Base-by-base conservation (phyloP, 2,888 invertebrate genomes). In the Pseudanteris insignis region DNA sequence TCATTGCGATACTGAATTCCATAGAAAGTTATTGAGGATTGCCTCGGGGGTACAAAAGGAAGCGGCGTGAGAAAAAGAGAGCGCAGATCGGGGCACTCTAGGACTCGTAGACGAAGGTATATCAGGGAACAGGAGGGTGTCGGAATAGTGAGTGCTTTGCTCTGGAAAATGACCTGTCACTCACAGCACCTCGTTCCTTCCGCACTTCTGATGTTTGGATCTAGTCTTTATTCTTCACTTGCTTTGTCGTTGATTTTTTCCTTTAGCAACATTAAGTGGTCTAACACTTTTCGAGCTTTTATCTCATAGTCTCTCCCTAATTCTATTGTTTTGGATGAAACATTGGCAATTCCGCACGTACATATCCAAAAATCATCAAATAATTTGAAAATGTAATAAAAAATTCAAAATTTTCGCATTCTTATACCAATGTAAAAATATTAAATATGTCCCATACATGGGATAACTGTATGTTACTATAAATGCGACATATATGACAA, bases 81-180 rank as follows among this genome's bases (percentile, higher is more conserved):
- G n/a, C n/a, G n/a, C n/a, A 37, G 58, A 61, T 63, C 41, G 57
- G 63, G 65, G 55, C 38, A 57, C 46, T 54, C 43, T 55, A 51
- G 58, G 46, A 30, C 47, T 50, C 32, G 34, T 40, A 44, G 37
- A 48, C 46, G 63, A 54, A 30, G 47, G 48, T 47, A 44, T 43
- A 6, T 44, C 37, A 32, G 44, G 29, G 58, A 44, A 50, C 53
- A 43, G 48, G 37, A 44, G 63, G 44, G 61, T 51, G 59, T 61
- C 61, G 64, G 68, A 61, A 64, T 59, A 65, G 65, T 64, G 67
- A 61, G 72, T 72, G 75, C 75, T 74, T 70, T 67, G 70, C 73
- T 72, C 73, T 73, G 77, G 78, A 79, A 79, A 79, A 79, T 79
- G 78, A 77, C 76, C 78, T 79, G 79, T 79, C 78, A 78, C 72